A percentile compares a stretch with the other conserved stretches of the same genome.
These are phyloP conservation scores for Acanthosepion pharaonis DNA, from an alignment of 2,888 invertebrate species.

Conservation along the genomic window DNA sequence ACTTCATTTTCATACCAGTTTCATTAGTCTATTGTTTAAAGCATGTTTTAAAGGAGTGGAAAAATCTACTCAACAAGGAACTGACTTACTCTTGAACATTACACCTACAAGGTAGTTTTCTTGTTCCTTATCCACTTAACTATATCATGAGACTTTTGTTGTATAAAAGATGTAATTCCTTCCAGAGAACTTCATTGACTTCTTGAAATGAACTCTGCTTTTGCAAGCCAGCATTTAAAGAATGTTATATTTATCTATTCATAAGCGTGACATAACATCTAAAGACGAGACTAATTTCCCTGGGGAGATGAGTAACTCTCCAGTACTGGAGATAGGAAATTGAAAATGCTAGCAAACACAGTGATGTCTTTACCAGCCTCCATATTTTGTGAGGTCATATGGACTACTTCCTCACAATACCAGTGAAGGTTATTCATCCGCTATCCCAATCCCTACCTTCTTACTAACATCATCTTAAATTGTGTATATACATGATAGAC, in stretches of 20 bases:
- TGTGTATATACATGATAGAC: not conserved
- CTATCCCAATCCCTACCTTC: not conserved
- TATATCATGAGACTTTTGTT: not conserved
- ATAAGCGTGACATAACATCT: constrained; percentile 33
- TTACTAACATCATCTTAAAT: not conserved
- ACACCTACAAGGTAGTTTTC: not conserved
- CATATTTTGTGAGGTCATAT: constrained; percentile 22
- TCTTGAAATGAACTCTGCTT: constrained; percentile 23
- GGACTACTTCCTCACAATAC: not conserved
- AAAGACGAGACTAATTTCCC: constrained; percentile 33
- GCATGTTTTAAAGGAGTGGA: too few relatives aligned
- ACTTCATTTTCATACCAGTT: too few relatives aligned
- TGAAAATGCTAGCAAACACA: constrained; percentile 33
- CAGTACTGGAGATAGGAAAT: constrained; percentile 33
- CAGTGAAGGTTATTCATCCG: not conserved
- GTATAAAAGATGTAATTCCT: constrained; percentile 22
- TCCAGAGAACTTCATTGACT: constrained; percentile 12
- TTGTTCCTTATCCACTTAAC: not conserved
- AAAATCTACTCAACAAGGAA: too few relatives aligned
- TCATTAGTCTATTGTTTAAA: too few relatives aligned
- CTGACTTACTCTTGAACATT: not conserved
- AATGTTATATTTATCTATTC: constrained; percentile 33
- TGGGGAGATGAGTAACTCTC: constrained; percentile 21
- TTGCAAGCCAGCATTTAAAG: constrained; percentile 11
- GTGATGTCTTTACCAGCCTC: constrained; percentile 33